Conservation (phyloP, 2,888 invertebrate genomes). For the Alsophila aescularia region DNA sequence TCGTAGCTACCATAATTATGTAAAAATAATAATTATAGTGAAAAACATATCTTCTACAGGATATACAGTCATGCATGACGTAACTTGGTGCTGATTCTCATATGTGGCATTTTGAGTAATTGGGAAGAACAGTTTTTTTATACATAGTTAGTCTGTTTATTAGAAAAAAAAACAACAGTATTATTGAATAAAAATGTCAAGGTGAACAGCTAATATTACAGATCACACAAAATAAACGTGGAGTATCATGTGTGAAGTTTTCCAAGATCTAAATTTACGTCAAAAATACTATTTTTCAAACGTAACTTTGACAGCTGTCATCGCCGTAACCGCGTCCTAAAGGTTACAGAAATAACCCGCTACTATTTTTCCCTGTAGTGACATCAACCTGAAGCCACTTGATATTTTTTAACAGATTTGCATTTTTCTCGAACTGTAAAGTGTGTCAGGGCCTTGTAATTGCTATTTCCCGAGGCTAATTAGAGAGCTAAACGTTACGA, state of each 20-base stretch:
- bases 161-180: too few relatives aligned
- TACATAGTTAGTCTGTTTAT: too few relatives aligned
- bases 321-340: constrained; percentile 38
- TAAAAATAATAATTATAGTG: too few relatives aligned
- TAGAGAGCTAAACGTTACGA: constrained; percentile 37
- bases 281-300: constrained; percentile 17
- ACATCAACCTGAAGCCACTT: constrained; percentile 60
- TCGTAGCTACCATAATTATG: too few relatives aligned
- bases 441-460: constrained; percentile 65
- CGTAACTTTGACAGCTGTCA: constrained; percentile 39
- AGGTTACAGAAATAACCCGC: constrained; percentile 55
- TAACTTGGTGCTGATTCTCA: too few relatives aligned
- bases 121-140: too few relatives aligned
- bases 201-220: neutral
- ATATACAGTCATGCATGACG: too few relatives aligned
- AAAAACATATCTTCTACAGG: too few relatives aligned
- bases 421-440: constrained; percentile 52
- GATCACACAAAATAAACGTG: constrained; percentile 3
- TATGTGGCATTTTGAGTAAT: too few relatives aligned
- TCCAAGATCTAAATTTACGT: constrained; percentile 9
- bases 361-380: constrained; percentile 57
- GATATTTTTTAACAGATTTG: constrained; percentile 56
- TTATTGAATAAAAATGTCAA: neutral
- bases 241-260: neutral
- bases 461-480: constrained; percentile 37